phyloP scores from a whole-genome alignment of 2,888 invertebrate species.

The Orgyia antiqua region DNA sequence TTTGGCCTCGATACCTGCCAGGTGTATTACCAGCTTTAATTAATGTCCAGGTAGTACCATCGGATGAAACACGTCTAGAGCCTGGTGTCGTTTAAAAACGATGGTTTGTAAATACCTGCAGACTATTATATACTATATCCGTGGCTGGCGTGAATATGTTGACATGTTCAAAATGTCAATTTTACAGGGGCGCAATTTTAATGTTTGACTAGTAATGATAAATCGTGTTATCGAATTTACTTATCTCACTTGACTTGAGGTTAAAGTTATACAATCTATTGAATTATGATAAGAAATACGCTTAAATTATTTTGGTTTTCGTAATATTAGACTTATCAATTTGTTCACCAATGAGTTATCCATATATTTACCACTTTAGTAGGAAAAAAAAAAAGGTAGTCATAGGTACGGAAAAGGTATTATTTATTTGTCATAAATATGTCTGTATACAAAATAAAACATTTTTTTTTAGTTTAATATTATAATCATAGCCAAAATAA shows the following conservation, averaged over 20 bases:
- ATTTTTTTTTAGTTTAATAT: no score
- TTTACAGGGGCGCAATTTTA: neutral
- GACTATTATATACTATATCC: no score
- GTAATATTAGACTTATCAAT: slow-evolving; percentile 7
- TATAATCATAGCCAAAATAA: no score
- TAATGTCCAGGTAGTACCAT: neutral
- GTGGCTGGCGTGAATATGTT: neutral
- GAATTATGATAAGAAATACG: slow-evolving; percentile 4
- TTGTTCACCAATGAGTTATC: slow-evolving; percentile 7
- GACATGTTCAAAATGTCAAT: neutral
- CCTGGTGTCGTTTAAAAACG: no score
- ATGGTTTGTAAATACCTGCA: no score
- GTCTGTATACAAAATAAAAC: no score
- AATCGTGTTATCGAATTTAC: slow-evolving; percentile 1
- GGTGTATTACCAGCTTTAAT: slow-evolving; percentile 1
- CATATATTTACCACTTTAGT: no score
- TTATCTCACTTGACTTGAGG: slow-evolving; percentile 5
- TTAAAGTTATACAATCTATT: slow-evolving; percentile 5
- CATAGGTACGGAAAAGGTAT: no score
- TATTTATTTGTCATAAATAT: no score
- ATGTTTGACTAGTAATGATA: neutral
- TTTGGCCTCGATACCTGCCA: neutral
- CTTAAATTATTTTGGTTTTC: slow-evolving; percentile 3
- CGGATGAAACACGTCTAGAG: neutral
- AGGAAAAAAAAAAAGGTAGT: no score